Evolutionary conservation across 2,113 vertebrate species (phyloP), one percentile per base, ranked within the genome.

Genomic region (Talpa occidentalis): DNA sequence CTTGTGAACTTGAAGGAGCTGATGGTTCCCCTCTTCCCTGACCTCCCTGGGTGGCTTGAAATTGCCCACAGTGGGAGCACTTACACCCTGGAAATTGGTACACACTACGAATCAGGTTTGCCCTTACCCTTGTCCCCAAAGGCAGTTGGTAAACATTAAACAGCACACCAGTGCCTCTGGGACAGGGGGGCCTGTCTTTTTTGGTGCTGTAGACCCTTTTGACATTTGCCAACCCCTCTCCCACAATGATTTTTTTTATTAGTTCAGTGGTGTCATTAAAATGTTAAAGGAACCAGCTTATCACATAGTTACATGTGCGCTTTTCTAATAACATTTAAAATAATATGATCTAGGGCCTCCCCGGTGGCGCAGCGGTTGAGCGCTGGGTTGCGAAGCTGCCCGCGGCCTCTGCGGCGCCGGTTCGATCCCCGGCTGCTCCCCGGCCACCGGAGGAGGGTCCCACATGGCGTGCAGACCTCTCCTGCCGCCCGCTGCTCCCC

Each of bases 281-380:
- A 60, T 26, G 47, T 35, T 72, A 83, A 88, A 96, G 80, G 82
- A 44, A 70, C 12, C 90, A 76, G 78, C 85, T 78, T 76, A 19
- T 64, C 80, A 56, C 47, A 44, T 6, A 60, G 72, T 78, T 90
- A 8, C 22, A n/a, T 42, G 24, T 78, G 17, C 90, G 60, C 40
- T 72, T 67, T 62, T 88, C 52, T 88, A 32, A 44, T 17, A 37
- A 83, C 19, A 62, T 85, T 93, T 67, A 77, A 76, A 90, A 81
- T 88, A 37, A 44, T 22, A 59, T 37, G 32, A 82, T 77, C 2
- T 56, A 73, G 12, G n/a, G n/a, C n/a, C n/a, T n/a, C n/a, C n/a
- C n/a, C n/a, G n/a, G n/a, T n/a, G n/a, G n/a, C n/a, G n/a, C n/a
- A n/a, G n/a, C n/a, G n/a, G n/a, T n/a, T n/a, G n/a, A n/a, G n/a